A percentile compares a stretch with the other conserved stretches of the same genome.
Evolutionary conservation across 2,888 invertebrate species (phyloP).

Genomic region (Sericinus montela): DNA sequence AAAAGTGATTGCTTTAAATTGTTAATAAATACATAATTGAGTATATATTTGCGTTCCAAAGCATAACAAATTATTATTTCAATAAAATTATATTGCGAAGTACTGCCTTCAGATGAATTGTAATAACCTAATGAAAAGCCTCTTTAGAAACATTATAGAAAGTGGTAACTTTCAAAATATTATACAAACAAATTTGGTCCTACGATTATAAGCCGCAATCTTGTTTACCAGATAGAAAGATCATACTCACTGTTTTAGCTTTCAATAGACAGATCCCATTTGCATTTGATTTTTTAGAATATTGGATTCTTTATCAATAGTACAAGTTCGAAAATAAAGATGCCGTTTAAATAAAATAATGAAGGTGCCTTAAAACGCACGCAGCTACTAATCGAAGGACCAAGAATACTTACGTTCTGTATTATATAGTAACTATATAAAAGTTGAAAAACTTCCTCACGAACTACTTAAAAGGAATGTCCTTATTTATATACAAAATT

Average conservation of each 20-base stretch:
- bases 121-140: constrained; percentile 46
- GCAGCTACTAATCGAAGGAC: constrained; percentile 35
- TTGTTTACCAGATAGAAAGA: not conserved
- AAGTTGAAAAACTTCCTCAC: constrained; percentile 45
- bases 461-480: constrained; percentile 66
- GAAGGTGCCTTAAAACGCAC: not conserved
- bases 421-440: constrained; percentile 45
- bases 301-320: no score
- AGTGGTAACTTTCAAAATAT: constrained; percentile 53
- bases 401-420: constrained; percentile 37
- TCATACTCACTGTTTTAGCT: no score
- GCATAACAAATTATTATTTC: no score
- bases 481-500: constrained; percentile 46
- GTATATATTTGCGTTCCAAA: no score
- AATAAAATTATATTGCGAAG: no score
- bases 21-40: no score
- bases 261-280: no score
- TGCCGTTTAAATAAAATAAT: no score
- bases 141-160: constrained; percentile 51
- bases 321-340: no score
- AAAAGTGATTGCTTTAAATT: no score
- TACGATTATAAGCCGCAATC: constrained; percentile 1
- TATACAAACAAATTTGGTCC: constrained; percentile 20
- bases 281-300: no score
- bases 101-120: constrained; percentile 12